These are phyloP conservation scores for Chrysomallon squamiferum DNA, from an alignment of 1,140 invertebrate species.

Conservation along the genomic window DNA sequence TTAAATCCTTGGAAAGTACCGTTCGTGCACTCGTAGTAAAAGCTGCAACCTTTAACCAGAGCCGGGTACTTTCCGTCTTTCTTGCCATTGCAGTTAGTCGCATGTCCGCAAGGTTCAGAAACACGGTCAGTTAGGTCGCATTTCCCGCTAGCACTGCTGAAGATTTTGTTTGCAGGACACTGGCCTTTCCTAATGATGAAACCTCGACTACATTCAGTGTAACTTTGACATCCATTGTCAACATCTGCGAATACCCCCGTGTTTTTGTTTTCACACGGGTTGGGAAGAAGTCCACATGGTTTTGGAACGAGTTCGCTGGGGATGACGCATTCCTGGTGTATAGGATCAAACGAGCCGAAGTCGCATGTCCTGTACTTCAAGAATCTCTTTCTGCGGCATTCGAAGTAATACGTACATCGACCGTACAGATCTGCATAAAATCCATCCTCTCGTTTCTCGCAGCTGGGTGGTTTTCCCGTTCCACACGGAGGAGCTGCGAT, in stretches of 20 bases:
- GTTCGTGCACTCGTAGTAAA: slow-evolving; percentile 25
- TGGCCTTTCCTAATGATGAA: slow-evolving; percentile 24
- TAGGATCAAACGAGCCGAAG: slow-evolving; percentile 26
- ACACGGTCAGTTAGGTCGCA: slow-evolving; percentile 26
- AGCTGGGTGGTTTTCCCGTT: slow-evolving; percentile 20
- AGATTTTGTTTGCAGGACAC: slow-evolving; percentile 17
- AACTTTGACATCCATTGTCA: slow-evolving; percentile 16
- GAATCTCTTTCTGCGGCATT: slow-evolving; percentile 21
- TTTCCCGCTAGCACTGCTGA: slow-evolving; percentile 16
- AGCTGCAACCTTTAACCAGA: slow-evolving; percentile 21
- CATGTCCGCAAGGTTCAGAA: slow-evolving; percentile 23
- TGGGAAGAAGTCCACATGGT: slow-evolving; percentile 30
- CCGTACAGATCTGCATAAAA: slow-evolving; percentile 31
- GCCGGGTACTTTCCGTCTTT: slow-evolving; percentile 28
- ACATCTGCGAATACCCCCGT: slow-evolving; percentile 23
- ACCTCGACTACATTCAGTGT: slow-evolving; percentile 23
- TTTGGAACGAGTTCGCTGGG: slow-evolving; percentile 13
- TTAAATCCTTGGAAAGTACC: slow-evolving; percentile 15
- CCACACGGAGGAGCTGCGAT: slow-evolving; percentile 27
- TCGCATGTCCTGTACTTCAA: slow-evolving; percentile 26
- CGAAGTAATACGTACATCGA: slow-evolving; percentile 34
- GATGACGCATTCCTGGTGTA: slow-evolving; percentile 26
- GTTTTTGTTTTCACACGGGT: slow-evolving; percentile 21
- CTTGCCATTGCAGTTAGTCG: slow-evolving; percentile 16
- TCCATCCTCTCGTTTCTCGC: slow-evolving; percentile 21